These are phyloP conservation scores for Drosophila sp. DNA, from an alignment of 1,140 invertebrate genomes.

Conservation along the genomic window DNA sequence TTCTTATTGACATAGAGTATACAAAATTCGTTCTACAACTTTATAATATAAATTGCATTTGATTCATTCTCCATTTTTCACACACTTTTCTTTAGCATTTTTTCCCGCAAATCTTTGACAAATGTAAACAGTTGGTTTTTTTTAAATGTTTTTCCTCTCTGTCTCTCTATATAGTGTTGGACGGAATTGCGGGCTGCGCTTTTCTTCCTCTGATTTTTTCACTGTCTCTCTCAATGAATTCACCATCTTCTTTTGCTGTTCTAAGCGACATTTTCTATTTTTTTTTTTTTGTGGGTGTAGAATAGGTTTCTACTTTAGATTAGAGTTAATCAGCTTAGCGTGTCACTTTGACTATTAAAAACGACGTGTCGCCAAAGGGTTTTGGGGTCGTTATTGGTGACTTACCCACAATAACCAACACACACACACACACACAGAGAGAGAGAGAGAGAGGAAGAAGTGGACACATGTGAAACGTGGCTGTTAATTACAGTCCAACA, in stretches of 20 bases:
- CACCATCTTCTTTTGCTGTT: conserved; percentile 1
- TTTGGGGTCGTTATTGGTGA: conserved; percentile 45
- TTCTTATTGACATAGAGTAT: conserved; percentile 8
- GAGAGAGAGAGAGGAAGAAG: not conserved
- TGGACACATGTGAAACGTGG: conserved; percentile 34
- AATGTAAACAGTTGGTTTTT: conserved; percentile 68
- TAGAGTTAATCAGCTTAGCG: conserved; percentile 80
- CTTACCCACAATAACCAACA: conserved; percentile 20
- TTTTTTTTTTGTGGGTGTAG: conserved; percentile 21
- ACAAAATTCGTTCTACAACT: not conserved
- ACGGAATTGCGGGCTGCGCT: conserved; percentile 47
- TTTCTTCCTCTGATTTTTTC: conserved; percentile 21
- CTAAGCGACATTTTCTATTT: conserved; percentile 23
- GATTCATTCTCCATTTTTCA: conserved; percentile 13
- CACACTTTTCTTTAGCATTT: conserved; percentile 26
- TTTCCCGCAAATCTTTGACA: conserved; percentile 70
- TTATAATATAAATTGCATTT: conserved; percentile 9
- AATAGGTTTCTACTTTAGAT: conserved; percentile 60
- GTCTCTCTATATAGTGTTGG: conserved; percentile 9
- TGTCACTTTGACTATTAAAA: conserved; percentile 79
- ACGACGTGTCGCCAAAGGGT: conserved; percentile 63
- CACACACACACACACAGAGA: not conserved
- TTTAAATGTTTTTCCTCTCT: conserved; percentile 1
- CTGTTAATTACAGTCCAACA: conserved; percentile 45
- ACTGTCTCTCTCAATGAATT: conserved; percentile 8